Percentiles rank a stretch among this genome's conserved stretches.
Evolutionary conservation across 37 sponge, comb jelly and placozoan species (phyloP).

Genomic region (Corticium candelabrum): DNA sequence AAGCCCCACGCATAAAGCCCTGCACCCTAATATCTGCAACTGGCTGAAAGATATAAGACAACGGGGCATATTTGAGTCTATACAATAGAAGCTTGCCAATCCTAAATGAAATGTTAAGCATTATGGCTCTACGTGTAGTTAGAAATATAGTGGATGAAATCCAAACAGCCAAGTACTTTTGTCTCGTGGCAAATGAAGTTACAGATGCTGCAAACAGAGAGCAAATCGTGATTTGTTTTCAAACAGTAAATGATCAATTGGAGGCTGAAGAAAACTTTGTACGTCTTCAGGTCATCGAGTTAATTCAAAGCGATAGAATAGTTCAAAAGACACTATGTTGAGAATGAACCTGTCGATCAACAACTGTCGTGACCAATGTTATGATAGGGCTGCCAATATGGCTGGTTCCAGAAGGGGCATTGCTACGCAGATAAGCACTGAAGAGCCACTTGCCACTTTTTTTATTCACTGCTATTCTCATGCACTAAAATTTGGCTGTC

Average conservation of each 20-base stretch:
- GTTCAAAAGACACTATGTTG: constrained; percentile 21
- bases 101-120: too few relatives aligned
- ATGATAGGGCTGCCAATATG: constrained; percentile 37
- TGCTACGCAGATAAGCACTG: constrained; percentile 15
- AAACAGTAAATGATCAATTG: constrained; percentile 9
- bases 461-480: constrained; percentile 31
- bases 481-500: constrained; percentile 29
- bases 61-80: too few relatives aligned
- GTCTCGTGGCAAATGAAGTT: constrained; percentile 18
- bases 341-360: constrained; percentile 15
- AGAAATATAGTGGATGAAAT: too few relatives aligned
- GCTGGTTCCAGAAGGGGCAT: too few relatives aligned
- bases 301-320: constrained; percentile 3
- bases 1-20: too few relatives aligned
- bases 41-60: too few relatives aligned
- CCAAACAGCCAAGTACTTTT: constrained; percentile 3
- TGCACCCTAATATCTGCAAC: too few relatives aligned
- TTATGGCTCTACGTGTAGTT: too few relatives aligned
- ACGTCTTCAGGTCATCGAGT: constrained; percentile 8
- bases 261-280: constrained; percentile 36
- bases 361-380: constrained; percentile 29
- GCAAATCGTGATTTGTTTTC: constrained; percentile 19
- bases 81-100: too few relatives aligned
- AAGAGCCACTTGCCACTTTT: constrained; percentile 28
- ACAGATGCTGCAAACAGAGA: constrained; percentile 27